These are phyloP conservation scores for Petrolisthes manimaculis DNA, from an alignment of 2,888 invertebrate species.

Conservation along the genomic window DNA sequence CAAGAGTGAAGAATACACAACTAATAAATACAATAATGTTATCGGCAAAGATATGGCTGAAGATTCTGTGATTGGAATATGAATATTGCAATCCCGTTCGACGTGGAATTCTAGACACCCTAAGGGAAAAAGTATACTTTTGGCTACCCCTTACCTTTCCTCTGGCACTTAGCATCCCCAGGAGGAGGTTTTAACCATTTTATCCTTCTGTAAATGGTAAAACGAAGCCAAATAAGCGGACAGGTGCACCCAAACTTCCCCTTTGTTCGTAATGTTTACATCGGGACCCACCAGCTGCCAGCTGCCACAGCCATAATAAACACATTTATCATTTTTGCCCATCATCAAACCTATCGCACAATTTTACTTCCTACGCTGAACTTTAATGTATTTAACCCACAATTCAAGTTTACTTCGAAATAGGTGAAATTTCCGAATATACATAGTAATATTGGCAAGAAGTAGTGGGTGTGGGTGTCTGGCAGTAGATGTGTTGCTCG, in stretches of 20 bases:
- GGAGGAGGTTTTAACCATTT: slow-evolving; percentile 23
- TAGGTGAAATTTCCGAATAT: not conserved
- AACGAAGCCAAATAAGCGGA: slow-evolving; percentile 37
- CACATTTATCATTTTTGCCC: no score
- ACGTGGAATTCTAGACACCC: not conserved
- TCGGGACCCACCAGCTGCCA: slow-evolving; percentile 29
- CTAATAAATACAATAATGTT: not conserved
- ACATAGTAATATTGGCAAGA: not conserved
- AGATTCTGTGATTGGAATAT: slow-evolving; percentile 30
- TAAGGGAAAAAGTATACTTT: not conserved
- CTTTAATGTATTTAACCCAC: no score
- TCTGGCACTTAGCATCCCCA: slow-evolving; percentile 48
- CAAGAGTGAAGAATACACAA: not conserved
- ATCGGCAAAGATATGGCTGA: slow-evolving; percentile 25
- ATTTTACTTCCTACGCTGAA: no score
- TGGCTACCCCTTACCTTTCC: slow-evolving; percentile 39
- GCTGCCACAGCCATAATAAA: not conserved
- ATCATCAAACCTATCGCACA: no score
- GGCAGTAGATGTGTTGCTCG: slow-evolving; percentile 12
- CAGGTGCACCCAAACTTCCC: slow-evolving; percentile 13
- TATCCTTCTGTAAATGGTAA: slow-evolving; percentile 15
- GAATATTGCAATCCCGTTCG: slow-evolving; percentile 21
- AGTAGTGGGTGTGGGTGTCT: not conserved
- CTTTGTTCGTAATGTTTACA: slow-evolving; percentile 59
- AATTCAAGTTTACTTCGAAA: no score